Base-by-base conservation (phyloP, 2,888 invertebrate species). In the Blomia tropicalis region DNA sequence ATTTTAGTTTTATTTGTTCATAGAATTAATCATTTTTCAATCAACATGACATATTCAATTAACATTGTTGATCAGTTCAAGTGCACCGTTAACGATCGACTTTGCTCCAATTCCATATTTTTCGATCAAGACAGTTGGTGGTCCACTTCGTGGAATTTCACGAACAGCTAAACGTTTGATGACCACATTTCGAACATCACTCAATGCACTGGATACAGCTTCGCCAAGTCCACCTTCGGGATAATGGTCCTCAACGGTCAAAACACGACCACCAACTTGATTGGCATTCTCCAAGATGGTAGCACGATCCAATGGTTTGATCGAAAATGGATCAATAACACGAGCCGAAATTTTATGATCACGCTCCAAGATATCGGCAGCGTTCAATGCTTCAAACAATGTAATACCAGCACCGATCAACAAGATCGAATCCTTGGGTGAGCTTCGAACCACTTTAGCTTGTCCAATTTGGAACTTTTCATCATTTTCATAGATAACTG, bases 181-280 rank as follows among this genome's bases (percentile, higher is more conserved):
- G n/a, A 47, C 32, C 2, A 59, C 27, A 7, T 27, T 27, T 14
- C 30, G 22, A 4, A 84, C 80, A 68, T 56, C 25, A 19, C 7
- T 17, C 7, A 30, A 11, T 14, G 56, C 56, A 29, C 25, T 29
- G 5, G 17, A 54, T 19, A 66, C 23, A 63, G 51, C 63, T 22
- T 19, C 2, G n/a, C 31, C 44, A 66, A 47, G 7, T 7, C 25
- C 53, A 82, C 84, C 93, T 74, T 87, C 87, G 67, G 85, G 82
- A 74, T 98, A 98, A 75, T 98, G 98, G 74, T 98, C 98, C 75
- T 98, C 98, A 0, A 95, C 91, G 36, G 91, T 90, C 58, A 98
- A 74, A 62, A 98, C 81, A 11, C 82, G 78, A 1, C 91, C 91
- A 5, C 84, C 85, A 62, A 81, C 83, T 61, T 83, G 83, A 66